Evolutionary conservation across 2,113 vertebrate genomes (phyloP).

Genomic region (Lophochroa leadbeateri): DNA sequence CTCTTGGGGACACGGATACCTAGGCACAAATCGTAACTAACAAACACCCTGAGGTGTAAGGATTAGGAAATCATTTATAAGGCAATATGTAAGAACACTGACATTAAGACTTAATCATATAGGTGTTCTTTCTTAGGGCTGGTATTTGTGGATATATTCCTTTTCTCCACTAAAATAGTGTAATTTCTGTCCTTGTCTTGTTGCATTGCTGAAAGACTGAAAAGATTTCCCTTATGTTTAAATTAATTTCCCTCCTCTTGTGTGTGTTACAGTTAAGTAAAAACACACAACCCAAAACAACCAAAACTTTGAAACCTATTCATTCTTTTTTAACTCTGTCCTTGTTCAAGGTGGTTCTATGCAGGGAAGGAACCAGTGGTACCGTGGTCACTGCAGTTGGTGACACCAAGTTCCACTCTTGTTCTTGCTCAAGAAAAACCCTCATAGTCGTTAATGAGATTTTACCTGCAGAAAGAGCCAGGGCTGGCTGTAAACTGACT

Average conservation of each 20-base stretch:
- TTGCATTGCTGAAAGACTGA: background rate
- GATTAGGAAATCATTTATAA: background rate
- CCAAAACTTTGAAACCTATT: background rate
- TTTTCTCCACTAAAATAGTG: background rate
- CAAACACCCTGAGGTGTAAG: too few species aligned
- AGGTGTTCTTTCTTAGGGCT: background rate
- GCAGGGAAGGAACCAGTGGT: background rate
- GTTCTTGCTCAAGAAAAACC: background rate
- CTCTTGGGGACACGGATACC: background rate
- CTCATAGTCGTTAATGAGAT: background rate
- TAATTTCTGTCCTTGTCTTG: background rate
- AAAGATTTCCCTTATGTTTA: background rate
- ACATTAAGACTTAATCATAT: background rate
- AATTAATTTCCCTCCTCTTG: background rate
- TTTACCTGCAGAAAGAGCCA: background rate
- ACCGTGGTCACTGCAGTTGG: accelerated
- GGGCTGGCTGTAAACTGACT: background rate
- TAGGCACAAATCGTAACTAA: background rate
- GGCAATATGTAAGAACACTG: background rate
- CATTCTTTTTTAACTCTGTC: background rate
- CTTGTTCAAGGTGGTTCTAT: background rate
- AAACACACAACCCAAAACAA: background rate
- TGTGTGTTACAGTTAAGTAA: background rate
- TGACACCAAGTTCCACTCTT: background rate
- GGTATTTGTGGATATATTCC: background rate